phyloP scores from a whole-genome alignment of 2,113 vertebrate genomes.

The Equus quagga region DNA sequence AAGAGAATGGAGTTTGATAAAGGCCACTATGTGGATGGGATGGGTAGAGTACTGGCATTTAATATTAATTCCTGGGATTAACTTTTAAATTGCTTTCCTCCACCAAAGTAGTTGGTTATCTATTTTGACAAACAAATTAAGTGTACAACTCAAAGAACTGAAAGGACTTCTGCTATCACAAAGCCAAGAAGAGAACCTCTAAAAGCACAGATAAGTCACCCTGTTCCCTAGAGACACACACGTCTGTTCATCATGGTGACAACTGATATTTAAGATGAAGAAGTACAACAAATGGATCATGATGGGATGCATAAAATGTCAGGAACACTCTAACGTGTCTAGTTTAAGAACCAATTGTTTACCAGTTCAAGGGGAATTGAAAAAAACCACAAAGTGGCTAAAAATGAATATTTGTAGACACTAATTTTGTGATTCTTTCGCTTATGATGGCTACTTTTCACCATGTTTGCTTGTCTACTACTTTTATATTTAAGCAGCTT shows the following conservation, averaged over 20 bases:
- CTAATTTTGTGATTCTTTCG: not conserved
- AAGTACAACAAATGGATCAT: not conserved
- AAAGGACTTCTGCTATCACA: not conserved
- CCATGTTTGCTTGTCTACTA: not conserved
- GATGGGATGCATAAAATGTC: not conserved
- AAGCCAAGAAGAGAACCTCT: not conserved
- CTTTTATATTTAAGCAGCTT: conserved; percentile 37
- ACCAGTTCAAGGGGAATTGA: not conserved
- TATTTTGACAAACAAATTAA: not conserved
- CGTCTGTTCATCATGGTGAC: not conserved
- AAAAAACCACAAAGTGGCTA: not conserved
- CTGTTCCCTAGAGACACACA: not conserved
- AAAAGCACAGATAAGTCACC: not conserved
- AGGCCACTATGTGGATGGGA: not conserved
- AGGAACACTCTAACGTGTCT: not conserved
- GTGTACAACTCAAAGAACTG: not conserved
- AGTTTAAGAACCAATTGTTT: not conserved
- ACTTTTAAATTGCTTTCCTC: not conserved
- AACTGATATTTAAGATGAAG: not conserved
- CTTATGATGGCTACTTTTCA: not conserved
- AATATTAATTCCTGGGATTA: not conserved
- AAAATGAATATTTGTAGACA: not conserved
- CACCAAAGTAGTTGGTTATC: not conserved
- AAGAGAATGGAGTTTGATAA: not conserved
- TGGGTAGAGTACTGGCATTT: not conserved